Evolutionary conservation across 2,888 invertebrate species (phyloP).

Genomic region (Tachina lurida): DNA sequence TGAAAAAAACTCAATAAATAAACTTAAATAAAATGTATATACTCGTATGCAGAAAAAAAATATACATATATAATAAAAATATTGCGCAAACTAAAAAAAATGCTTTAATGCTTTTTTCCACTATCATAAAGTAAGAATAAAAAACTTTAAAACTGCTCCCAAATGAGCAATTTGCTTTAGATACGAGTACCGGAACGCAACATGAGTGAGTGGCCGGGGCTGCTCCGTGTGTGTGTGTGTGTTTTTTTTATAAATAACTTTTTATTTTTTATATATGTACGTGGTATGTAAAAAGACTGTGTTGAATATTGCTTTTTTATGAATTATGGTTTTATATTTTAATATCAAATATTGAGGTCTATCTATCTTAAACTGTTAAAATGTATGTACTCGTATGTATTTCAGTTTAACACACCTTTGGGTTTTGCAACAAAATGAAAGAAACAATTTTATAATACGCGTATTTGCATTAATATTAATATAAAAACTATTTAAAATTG

Average conservation of each 20-base stretch:
- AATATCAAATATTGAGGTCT: constrained; percentile 17
- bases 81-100: constrained; percentile 1
- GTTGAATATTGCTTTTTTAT: constrained; percentile 59
- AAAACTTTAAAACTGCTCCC: constrained; percentile 69
- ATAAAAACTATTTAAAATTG: constrained; percentile 54
- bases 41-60: neutral
- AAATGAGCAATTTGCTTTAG: constrained; percentile 71
- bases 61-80: neutral
- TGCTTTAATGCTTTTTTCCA: constrained; percentile 21
- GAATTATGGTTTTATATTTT: constrained; percentile 57
- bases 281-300: constrained; percentile 22
- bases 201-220: constrained; percentile 8
- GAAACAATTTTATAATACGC: constrained; percentile 31
- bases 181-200: constrained; percentile 41
- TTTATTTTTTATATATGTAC: constrained; percentile 13
- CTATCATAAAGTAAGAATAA: constrained; percentile 50
- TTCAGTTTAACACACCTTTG: constrained; percentile 60
- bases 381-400: constrained; percentile 20
- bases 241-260: neutral
- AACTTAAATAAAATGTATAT: neutral
- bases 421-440: constrained; percentile 25
- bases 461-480: constrained; percentile 40
- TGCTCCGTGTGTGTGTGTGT: neutral
- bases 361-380: constrained; percentile 52
- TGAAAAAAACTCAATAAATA: constrained; percentile 31